Evolutionary conservation across 2,113 vertebrate species (phyloP).

Genomic region (Gnathonemus longibarbis): DNA sequence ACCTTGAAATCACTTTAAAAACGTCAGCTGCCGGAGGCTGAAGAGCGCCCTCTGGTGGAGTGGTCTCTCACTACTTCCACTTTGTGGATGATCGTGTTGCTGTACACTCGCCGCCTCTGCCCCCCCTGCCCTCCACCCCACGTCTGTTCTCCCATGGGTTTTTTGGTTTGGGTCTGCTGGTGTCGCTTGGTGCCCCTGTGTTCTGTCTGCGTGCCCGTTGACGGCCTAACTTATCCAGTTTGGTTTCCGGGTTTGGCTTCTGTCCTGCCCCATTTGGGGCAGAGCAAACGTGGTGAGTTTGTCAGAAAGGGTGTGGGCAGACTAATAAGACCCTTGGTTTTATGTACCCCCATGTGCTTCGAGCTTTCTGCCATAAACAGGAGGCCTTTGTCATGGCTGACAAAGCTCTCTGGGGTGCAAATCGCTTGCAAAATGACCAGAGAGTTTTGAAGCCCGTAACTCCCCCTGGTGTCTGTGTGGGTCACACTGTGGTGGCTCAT

Average conservation of each 20-base stretch:
- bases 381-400: neutral
- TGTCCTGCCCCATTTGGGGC: neutral
- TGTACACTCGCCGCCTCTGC: neutral
- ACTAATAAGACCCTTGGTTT: neutral
- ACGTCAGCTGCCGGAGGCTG: neutral
- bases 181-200: conserved; percentile 41
- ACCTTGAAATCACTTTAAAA: neutral
- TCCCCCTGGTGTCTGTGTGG: neutral
- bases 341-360: neutral
- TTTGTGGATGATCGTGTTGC: conserved; percentile 20
- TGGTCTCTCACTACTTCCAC: conserved; percentile 32
- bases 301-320: neutral
- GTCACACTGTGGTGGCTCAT: neutral
- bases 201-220: conserved; percentile 24
- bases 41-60: conserved; percentile 49
- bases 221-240: neutral
- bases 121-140: neutral
- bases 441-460: neutral
- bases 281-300: neutral
- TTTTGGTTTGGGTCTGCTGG: conserved; percentile 36
- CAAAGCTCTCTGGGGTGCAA: neutral
- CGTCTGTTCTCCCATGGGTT: conserved; percentile 23
- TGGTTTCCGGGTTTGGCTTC: neutral
- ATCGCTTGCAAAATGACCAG: neutral
- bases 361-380: neutral